These are phyloP conservation scores for Dolichomitus sp. DNA, from an alignment of 2,888 invertebrate genomes.

Conservation along the genomic window DNA sequence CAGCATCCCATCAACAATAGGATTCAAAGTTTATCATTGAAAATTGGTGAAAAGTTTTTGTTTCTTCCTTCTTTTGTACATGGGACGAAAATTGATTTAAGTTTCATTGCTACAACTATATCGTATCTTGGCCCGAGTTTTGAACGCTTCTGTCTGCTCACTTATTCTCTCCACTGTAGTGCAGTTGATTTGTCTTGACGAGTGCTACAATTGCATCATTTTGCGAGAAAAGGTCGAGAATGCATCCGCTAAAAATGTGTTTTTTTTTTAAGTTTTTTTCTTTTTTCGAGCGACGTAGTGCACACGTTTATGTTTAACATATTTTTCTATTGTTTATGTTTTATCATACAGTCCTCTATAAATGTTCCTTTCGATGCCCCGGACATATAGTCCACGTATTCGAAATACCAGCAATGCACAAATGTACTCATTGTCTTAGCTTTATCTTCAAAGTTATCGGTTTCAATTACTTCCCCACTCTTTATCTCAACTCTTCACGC, in stretches of 20 bases:
- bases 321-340: not conserved
- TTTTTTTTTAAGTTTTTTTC: not conserved
- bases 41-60: constrained; percentile 3
- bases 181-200: constrained; percentile 22
- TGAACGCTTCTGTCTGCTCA: constrained; percentile 8
- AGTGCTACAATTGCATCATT: constrained; percentile 2
- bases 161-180: constrained; percentile 5
- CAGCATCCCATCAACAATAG: not conserved
- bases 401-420: constrained; percentile 1
- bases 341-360: not conserved
- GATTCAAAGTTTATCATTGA: constrained; percentile 21
- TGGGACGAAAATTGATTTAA: constrained; percentile 12
- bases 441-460: not conserved
- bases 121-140: constrained; percentile 22
- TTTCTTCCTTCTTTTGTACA: constrained; percentile 17
- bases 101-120: not conserved
- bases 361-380: constrained; percentile 1
- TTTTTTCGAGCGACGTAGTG: not conserved
- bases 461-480: not conserved
- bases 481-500: not conserved
- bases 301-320: constrained; percentile 4
- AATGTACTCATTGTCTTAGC: not conserved
- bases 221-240: constrained; percentile 7
- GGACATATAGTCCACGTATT: not conserved
- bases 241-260: not conserved